These are phyloP conservation scores for Creontiades dilutus DNA, from an alignment of 2,888 invertebrate genomes.

Conservation along the genomic window DNA sequence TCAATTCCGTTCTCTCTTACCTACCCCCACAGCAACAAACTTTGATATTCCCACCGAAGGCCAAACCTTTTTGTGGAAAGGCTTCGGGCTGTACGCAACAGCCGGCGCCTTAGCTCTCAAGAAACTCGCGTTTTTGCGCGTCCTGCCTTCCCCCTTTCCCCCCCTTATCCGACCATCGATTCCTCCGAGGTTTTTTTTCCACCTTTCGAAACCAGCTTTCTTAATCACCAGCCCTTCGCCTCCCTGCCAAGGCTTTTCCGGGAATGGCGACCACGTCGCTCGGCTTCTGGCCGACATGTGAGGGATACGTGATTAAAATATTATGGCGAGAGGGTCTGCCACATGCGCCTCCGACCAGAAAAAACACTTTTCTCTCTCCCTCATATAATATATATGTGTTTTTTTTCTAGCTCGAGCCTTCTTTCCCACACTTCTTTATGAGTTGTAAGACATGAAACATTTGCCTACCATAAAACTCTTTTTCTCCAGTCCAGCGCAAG, in stretches of 20 bases:
- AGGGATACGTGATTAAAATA: slow-evolving; percentile 45
- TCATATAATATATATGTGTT: not conserved
- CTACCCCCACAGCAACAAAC: too few relatives aligned
- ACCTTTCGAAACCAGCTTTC: slow-evolving; percentile 29
- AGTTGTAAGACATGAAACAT: not conserved
- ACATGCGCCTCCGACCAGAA: not conserved
- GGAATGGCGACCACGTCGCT: not conserved
- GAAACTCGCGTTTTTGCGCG: slow-evolving; percentile 12
- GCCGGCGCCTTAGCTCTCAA: not conserved
- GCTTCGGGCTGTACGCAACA: not conserved
- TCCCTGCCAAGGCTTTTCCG: not conserved
- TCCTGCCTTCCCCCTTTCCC: not conserved
- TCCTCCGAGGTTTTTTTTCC: not conserved
- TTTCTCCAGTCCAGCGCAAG: too few relatives aligned
- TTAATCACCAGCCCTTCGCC: slow-evolving; percentile 3
- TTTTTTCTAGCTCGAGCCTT: not conserved
- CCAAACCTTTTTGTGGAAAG: too few relatives aligned
- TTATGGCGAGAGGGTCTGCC: not conserved
- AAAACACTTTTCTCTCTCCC: not conserved
- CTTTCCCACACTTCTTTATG: too few relatives aligned
- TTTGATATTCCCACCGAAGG: too few relatives aligned
- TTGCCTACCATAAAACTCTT: too few relatives aligned
- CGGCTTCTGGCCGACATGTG: not conserved
- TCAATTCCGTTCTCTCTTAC: too few relatives aligned
- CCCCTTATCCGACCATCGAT: not conserved